These are phyloP conservation scores for Cheilosia urbana DNA, from an alignment of 2,888 invertebrate species.

Conservation along the genomic window DNA sequence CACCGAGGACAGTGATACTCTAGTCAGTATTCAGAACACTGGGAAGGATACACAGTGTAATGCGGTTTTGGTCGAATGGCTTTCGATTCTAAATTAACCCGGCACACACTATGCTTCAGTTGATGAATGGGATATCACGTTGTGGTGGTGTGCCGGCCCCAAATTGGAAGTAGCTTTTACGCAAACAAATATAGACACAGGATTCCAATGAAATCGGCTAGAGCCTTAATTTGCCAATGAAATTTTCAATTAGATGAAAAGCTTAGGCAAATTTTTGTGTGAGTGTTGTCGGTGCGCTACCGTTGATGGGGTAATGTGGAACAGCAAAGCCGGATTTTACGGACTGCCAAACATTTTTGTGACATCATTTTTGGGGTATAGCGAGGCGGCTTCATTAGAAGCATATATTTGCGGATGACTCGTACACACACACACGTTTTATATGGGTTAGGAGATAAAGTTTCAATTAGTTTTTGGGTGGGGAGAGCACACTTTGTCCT, in stretches of 20 bases:
- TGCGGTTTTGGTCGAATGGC: constrained; percentile 69
- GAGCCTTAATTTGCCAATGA: constrained; percentile 68
- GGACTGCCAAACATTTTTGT: constrained; percentile 53
- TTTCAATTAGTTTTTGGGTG: constrained; percentile 50
- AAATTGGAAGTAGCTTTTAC: constrained; percentile 41
- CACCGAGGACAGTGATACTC: constrained; percentile 45
- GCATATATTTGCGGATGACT: constrained; percentile 7
- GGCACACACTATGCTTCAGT: constrained; percentile 48
- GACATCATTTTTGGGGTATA: constrained; percentile 48
- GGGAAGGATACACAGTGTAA: constrained; percentile 52
- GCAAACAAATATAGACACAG: constrained; percentile 46
- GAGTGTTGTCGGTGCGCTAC: constrained; percentile 21
- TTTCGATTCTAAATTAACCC: constrained; percentile 70
- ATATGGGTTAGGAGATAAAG: constrained; percentile 22
- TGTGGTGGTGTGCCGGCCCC: constrained; percentile 18
- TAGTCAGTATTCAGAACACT: too few relatives aligned
- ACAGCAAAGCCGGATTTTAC: constrained; percentile 63
- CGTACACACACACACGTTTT: background rate
- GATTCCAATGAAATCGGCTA: constrained; percentile 34
- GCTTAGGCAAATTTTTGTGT: constrained; percentile 58
- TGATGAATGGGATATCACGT: constrained; percentile 61
- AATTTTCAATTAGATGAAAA: constrained; percentile 71
- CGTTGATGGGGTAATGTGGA: constrained; percentile 38
- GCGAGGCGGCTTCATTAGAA: constrained; percentile 37
- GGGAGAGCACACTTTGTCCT: constrained; percentile 15